Conservation (phyloP, 2,113 vertebrate genomes). For the Callorhinus ursinus region DNA sequence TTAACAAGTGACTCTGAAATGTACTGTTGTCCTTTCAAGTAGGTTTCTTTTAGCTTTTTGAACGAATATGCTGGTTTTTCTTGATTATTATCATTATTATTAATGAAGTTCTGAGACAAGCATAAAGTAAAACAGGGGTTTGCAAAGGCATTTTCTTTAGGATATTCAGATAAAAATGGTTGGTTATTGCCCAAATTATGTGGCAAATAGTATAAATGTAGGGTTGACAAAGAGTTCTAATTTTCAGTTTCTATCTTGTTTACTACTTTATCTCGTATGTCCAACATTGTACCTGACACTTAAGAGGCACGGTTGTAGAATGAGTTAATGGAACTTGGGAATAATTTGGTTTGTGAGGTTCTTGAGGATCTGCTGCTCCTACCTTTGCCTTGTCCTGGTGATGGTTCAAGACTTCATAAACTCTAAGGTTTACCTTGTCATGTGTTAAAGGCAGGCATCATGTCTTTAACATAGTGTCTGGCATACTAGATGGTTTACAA, state of each 20-base stretch:
- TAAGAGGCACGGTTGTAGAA: neutral
- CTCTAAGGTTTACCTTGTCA: neutral
- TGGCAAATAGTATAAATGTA: neutral
- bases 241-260: neutral
- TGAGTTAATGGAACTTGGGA: neutral
- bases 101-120: neutral
- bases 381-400: neutral
- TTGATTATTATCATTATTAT: neutral
- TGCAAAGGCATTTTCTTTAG: conserved; percentile 13
- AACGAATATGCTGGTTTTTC: neutral
- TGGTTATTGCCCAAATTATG: neutral
- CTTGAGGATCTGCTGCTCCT: neutral
- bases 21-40: neutral
- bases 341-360: neutral
- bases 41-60: neutral
- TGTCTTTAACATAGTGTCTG: neutral
- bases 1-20: neutral
- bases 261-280: neutral
- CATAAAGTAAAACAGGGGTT: neutral
- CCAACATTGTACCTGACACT: neutral
- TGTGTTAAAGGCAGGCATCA: neutral
- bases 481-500: neutral
- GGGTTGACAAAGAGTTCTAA: neutral
- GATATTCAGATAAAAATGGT: neutral
- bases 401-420: neutral